These are phyloP conservation scores for Archocentrus centrarchus DNA, from an alignment of 2,113 vertebrate species.

Conservation along the genomic window DNA sequence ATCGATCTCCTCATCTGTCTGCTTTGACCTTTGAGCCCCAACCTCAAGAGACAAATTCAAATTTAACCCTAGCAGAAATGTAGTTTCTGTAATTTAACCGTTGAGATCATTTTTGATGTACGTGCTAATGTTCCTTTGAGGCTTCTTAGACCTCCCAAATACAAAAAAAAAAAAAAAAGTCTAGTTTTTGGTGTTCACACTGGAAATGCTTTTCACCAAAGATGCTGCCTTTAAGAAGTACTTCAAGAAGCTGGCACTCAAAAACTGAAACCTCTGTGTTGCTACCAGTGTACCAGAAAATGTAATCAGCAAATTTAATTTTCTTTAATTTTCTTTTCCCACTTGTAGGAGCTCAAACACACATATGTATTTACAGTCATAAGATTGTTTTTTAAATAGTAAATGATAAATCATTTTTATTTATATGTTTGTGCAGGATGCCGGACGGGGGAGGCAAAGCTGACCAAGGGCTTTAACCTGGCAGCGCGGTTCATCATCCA, in stretches of 20 bases:
- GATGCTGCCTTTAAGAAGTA: not conserved
- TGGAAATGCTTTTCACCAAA: not conserved
- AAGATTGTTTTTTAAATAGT: not conserved
- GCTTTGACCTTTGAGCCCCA: not conserved
- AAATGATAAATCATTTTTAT: not conserved
- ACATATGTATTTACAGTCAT: not conserved
- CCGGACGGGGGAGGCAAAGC: constrained; percentile 94
- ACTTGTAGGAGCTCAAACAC: not conserved
- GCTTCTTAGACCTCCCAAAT: not conserved
- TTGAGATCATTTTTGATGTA: too few relatives aligned
- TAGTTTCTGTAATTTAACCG: not conserved
- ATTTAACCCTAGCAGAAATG: not conserved
- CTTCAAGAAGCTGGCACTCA: not conserved
- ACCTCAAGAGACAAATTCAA: not conserved
- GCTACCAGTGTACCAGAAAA: not conserved
- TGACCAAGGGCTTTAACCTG: constrained; percentile 95
- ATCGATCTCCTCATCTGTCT: not conserved
- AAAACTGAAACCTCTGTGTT: not conserved
- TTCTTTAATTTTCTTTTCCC: not conserved
- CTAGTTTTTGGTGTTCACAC: not conserved
- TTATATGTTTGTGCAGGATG: constrained; percentile 84
- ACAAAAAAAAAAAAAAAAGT: not conserved
- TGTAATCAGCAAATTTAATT: not conserved
- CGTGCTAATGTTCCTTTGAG: too few relatives aligned
- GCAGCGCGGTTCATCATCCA: constrained; percentile 96